A percentile compares a stretch with the other conserved stretches of the same genome.
Conservation (phyloP, 1,140 invertebrate genomes). For the Planococcus citri region DNA sequence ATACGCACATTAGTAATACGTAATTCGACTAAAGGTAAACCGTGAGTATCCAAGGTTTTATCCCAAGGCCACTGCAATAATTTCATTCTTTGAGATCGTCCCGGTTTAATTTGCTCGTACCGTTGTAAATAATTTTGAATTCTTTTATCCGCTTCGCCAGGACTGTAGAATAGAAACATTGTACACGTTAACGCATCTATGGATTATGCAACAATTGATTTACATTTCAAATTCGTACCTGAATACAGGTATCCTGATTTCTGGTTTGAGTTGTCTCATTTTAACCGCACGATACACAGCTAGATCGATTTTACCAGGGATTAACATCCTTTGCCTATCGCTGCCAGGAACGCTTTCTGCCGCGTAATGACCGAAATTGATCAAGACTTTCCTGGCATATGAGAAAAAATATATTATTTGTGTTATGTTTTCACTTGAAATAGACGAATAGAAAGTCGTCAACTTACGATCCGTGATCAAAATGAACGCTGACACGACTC, state of each 20-base stretch:
- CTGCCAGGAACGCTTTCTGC: slow-evolving; percentile 17
- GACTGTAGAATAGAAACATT: background rate
- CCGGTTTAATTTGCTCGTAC: background rate
- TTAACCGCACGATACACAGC: slow-evolving; percentile 69
- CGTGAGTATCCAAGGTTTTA: background rate
- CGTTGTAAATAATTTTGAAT: background rate
- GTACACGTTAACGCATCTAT: too few species aligned
- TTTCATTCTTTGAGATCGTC: background rate
- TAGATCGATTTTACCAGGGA: slow-evolving; percentile 47
- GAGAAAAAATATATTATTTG: slow-evolving; percentile 21
- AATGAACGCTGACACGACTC: background rate
- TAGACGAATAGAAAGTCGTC: background rate
- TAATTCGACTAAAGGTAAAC: background rate
- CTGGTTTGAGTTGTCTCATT: slow-evolving; percentile 42
- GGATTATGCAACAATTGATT: background rate
- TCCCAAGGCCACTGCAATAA: background rate
- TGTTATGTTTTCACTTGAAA: too few species aligned
- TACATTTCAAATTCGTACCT: slow-evolving; percentile 36
- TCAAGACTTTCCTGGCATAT: slow-evolving; percentile 29
- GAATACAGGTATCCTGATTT: slow-evolving; percentile 40
- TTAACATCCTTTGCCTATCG: slow-evolving; percentile 27
- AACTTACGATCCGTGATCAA: slow-evolving; percentile 4
- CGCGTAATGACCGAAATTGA: slow-evolving; percentile 27
- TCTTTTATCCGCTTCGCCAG: background rate
- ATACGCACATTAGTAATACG: background rate